A percentile compares a stretch with the other conserved stretches of the same genome.
phyloP scores from a whole-genome alignment of 2,888 invertebrate genomes.

The Adela reaumurella region DNA sequence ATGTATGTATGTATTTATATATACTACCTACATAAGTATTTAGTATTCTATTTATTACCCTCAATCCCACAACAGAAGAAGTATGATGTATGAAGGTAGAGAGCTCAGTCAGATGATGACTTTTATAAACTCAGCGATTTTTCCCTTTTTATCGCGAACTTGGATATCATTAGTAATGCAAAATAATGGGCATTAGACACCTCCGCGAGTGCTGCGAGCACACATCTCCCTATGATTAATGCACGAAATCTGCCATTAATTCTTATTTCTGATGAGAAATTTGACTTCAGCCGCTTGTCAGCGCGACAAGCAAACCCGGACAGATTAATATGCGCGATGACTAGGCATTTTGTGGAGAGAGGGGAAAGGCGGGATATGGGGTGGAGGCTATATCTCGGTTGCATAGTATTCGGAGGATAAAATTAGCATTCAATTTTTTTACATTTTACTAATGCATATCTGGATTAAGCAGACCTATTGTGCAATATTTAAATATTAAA shows the following conservation, averaged over 20 bases:
- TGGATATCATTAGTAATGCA: slow-evolving; percentile 57
- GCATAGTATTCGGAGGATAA: too few relatives aligned
- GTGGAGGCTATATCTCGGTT: too few relatives aligned
- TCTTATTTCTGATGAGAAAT: slow-evolving; percentile 58
- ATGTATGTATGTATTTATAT: too few relatives aligned
- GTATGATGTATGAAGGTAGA: background rate
- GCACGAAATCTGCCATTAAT: slow-evolving; percentile 46
- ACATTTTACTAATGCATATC: too few relatives aligned
- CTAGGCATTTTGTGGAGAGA: slow-evolving; percentile 35
- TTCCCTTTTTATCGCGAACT: slow-evolving; percentile 38
- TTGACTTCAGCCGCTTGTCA: slow-evolving; percentile 48
- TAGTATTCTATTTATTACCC: too few relatives aligned
- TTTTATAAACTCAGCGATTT: background rate
- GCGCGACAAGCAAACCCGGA: slow-evolving; percentile 23
- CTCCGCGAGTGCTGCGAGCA: slow-evolving; percentile 50
- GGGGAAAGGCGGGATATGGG: too few relatives aligned
- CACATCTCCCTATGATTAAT: slow-evolving; percentile 38
- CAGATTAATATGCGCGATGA: slow-evolving; percentile 53
- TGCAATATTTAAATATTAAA: too few relatives aligned
- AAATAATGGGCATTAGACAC: slow-evolving; percentile 56
- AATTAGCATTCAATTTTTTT: too few relatives aligned
- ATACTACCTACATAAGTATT: too few relatives aligned
- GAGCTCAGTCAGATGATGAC: background rate
- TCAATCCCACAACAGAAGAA: too few relatives aligned
- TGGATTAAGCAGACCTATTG: too few relatives aligned